Base-by-base conservation (phyloP, 2,797 vertebrate genomes). In the Steatocranus sp. region DNA sequence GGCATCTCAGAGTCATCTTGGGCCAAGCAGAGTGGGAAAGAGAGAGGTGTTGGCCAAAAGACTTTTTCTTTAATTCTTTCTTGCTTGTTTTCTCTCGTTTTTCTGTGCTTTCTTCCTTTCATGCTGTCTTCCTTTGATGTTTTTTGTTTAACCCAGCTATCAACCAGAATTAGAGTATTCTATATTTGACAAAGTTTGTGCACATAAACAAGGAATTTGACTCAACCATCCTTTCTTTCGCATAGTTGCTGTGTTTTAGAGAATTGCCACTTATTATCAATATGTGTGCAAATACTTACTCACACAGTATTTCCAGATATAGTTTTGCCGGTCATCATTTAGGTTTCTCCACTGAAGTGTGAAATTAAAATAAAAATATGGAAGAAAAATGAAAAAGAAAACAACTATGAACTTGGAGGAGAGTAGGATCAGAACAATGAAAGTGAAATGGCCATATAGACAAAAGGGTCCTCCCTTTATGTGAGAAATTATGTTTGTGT, bases 281-380 rank as follows among this genome's bases (percentile, higher is more conserved):
- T 80, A 48, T 76, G 41, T 83, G 51, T 73, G 76, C 76, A 87
- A 86, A 49, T 78, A 34, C 61, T 23, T 56, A 41, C 61, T 27
- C 49, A 34, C 53, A 81, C 79, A 68, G 70, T 32, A 43, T 88
- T 88, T 81, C 79, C 80, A 85, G 78, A 83, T 90, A 83, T 56
- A 86, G 83, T 75, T 90, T 88, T 90, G 76, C 85, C 78, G 88
- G 86, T 93, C 92, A 91, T 94, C 88, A 86, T 91, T 94, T 94
- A 92, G 84, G 84, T 91, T 88, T 93, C 92, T 90, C 92, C 87
- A 93, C 76, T 84, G 82, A 88, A 89, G 91, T 91, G 94, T 96
- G 93, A 95, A 96, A 96, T 95, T 92, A 92, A 92, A 96, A 92
- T 88, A 85, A 91, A 91, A 88, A 89, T 89, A 83, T 83, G 54